These are phyloP conservation scores for Pteronotus mesoamericanus DNA, from an alignment of 2,797 vertebrate genomes.

Conservation along the genomic window DNA sequence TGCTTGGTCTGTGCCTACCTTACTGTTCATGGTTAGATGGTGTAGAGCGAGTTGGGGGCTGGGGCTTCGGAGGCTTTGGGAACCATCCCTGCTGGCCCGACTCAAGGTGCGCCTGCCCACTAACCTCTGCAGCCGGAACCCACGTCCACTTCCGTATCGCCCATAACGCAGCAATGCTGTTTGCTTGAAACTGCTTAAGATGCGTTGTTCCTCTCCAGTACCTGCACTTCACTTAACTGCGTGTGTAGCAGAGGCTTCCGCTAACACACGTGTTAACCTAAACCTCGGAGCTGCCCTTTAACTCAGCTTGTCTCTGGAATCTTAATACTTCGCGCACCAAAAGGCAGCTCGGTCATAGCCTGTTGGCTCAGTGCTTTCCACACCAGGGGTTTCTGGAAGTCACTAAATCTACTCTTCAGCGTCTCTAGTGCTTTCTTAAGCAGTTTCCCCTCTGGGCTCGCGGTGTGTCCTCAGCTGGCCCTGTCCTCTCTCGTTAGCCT, in stretches of 20 bases:
- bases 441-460: conserved; percentile 71
- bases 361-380: neutral
- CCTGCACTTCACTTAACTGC: neutral
- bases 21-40: conserved; percentile 99
- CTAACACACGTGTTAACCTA: neutral
- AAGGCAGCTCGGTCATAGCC: conserved; percentile 13
- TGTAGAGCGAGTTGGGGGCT: conserved; percentile 89
- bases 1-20: conserved; percentile 99
- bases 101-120: neutral
- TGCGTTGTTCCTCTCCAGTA: neutral
- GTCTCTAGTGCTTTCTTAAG: conserved; percentile 70
- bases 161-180: conserved; percentile 37
- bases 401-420: neutral
- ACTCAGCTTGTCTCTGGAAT: neutral
- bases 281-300: neutral
- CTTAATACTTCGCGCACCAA: conserved; percentile 28
- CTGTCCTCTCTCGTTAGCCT: conserved; percentile 12
- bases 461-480: conserved; percentile 56
- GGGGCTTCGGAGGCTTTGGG: conserved; percentile 90
- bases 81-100: conserved; percentile 41
- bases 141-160: neutral
- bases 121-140: conserved; percentile 56
- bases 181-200: conserved; percentile 83
- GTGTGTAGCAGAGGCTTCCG: neutral
- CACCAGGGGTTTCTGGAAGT: neutral